These are phyloP conservation scores for Alligator mississippiensis DNA, from an alignment of 2,113 vertebrate genomes.

Conservation along the genomic window DNA sequence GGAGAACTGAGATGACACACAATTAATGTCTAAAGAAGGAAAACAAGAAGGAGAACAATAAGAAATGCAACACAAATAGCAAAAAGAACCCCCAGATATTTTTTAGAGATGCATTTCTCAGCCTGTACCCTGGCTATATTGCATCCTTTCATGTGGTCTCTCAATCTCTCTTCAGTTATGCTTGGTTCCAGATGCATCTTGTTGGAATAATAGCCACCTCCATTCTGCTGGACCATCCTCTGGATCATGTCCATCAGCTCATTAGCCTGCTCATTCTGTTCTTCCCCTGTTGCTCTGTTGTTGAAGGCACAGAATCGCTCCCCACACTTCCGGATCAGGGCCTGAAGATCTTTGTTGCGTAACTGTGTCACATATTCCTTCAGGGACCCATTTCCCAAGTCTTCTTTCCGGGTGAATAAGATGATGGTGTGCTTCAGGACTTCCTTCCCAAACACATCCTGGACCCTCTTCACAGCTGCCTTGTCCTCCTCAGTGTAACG, in stretches of 20 bases:
- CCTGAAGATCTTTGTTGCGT: neutral
- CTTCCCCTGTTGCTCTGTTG: neutral
- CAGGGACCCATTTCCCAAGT: accelerated
- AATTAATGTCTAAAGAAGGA: neutral
- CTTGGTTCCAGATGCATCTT: accelerated
- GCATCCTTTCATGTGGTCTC: no score
- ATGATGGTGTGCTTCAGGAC: neutral
- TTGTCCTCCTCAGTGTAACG: neutral
- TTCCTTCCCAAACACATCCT: neutral
- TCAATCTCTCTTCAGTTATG: neutral
- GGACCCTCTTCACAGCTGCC: accelerated
- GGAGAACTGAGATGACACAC: neutral
- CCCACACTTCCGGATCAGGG: neutral
- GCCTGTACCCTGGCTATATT: neutral
- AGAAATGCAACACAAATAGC: neutral
- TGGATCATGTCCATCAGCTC: neutral
- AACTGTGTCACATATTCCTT: accelerated
- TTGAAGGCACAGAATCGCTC: neutral
- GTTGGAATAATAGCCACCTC: accelerated
- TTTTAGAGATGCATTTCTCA: accelerated
- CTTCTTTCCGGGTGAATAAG: constrained; percentile 24
- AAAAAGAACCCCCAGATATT: neutral
- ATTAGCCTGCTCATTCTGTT: neutral
- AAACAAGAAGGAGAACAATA: neutral
- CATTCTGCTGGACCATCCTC: accelerated